Conservation (phyloP, 1,140 invertebrate species). For the Aphis craccivora region DNA sequence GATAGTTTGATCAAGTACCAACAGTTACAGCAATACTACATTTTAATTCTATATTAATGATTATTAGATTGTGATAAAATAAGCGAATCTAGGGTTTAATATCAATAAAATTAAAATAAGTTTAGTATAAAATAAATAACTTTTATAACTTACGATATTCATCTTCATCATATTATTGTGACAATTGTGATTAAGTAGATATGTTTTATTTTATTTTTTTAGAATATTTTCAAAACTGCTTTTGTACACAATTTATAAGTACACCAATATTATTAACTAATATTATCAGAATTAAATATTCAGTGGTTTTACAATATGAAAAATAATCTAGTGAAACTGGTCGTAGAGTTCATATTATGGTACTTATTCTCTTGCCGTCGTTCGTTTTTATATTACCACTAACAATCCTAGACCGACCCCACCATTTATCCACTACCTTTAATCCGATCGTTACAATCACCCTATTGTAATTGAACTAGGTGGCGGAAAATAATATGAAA, state of each 20-base stretch:
- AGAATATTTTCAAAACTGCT: neutral
- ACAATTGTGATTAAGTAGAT: neutral
- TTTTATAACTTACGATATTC: conserved; percentile 11
- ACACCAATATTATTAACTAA: neutral
- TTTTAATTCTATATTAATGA: neutral
- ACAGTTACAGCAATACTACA: neutral
- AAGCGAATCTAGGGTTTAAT: neutral
- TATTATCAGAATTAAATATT: neutral
- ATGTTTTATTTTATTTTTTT: neutral
- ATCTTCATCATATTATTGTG: neutral
- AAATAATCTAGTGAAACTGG: conserved; percentile 18
- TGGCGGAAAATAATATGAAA: conserved; percentile 22
- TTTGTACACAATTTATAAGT: neutral
- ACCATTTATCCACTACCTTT: neutral
- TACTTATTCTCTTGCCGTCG: conserved; percentile 12
- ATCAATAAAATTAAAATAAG: neutral
- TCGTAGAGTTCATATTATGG: neutral
- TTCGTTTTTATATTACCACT: conserved; percentile 41
- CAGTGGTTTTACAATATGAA: neutral
- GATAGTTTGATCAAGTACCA: neutral
- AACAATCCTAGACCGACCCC: neutral
- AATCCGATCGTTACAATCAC: conserved; percentile 30
- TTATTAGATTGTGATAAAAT: neutral
- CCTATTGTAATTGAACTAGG: neutral
- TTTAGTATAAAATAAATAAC: neutral